Percentiles rank a stretch among this genome's conserved stretches.
These are phyloP conservation scores for Acronicta alni DNA, from an alignment of 2,888 invertebrate species.

Conservation along the genomic window DNA sequence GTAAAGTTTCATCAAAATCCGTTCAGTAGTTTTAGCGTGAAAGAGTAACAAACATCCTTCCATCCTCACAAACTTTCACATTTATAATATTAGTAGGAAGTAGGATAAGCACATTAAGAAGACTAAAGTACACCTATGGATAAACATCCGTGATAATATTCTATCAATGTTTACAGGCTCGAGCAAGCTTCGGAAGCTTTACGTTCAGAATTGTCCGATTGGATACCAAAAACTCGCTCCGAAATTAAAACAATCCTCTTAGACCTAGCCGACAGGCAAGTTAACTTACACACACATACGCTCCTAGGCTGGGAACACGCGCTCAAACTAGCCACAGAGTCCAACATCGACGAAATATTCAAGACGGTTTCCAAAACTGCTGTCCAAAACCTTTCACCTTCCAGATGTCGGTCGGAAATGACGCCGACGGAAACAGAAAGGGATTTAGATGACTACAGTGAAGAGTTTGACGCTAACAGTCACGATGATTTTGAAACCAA, in stretches of 20 bases:
- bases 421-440: conserved; percentile 70
- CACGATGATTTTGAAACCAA: conserved; percentile 42
- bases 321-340: conserved; percentile 69
- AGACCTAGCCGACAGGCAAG: conserved; percentile 77
- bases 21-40: too few species aligned
- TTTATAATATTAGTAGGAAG: too few species aligned
- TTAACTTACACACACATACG: conserved; percentile 70
- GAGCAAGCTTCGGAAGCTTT: conserved; percentile 83
- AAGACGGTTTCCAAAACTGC: conserved; percentile 82
- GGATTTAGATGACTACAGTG: conserved; percentile 72
- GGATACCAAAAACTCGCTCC: conserved; percentile 77
- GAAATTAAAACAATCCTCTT: conserved; percentile 76
- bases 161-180: conserved; percentile 63
- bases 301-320: conserved; percentile 79
- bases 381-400: conserved; percentile 78
- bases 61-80: too few species aligned
- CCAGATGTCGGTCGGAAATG: conserved; percentile 64
- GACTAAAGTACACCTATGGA: too few species aligned
- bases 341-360: conserved; percentile 73
- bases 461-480: conserved; percentile 54
- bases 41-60: too few species aligned
- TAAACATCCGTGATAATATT: not conserved
- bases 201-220: conserved; percentile 79
- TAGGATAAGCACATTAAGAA: too few species aligned
- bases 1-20: too few species aligned